Evolutionary conservation across 2,113 vertebrate species (phyloP).

Genomic region (Salminus brasiliensis): DNA sequence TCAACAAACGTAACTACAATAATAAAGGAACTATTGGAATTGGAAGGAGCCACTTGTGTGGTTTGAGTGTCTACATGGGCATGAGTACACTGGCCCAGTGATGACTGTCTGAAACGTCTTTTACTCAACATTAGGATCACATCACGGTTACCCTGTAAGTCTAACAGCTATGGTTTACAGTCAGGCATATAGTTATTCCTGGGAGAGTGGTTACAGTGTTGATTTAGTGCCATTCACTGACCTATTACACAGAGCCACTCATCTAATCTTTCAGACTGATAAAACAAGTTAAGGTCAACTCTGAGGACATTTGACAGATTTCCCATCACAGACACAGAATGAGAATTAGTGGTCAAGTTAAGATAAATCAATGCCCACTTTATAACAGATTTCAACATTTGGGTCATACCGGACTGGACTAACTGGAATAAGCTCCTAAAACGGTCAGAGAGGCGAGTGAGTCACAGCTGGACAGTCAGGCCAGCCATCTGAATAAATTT

Average conservation of each 20-base stretch:
- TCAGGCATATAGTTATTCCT: not conserved
- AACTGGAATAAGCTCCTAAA: not conserved
- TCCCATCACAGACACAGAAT: not conserved
- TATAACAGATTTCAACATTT: not conserved
- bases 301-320: not conserved
- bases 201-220: not conserved
- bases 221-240: not conserved
- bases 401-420: not conserved
- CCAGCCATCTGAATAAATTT: not conserved
- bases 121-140: not conserved
- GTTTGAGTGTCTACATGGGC: not conserved
- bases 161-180: not conserved
- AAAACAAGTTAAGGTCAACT: not conserved
- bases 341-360: not conserved
- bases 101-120: not conserved
- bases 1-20: too few relatives aligned
- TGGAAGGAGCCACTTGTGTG: not conserved
- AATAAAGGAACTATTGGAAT: too few relatives aligned
- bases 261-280: not conserved
- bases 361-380: not conserved
- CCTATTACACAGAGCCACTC: not conserved
- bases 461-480: not conserved
- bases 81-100: not conserved
- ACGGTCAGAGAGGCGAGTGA: not conserved
- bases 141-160: not conserved